phyloP scores from a whole-genome alignment of 1,140 invertebrate genomes.

The Eriosoma lanigerum region DNA sequence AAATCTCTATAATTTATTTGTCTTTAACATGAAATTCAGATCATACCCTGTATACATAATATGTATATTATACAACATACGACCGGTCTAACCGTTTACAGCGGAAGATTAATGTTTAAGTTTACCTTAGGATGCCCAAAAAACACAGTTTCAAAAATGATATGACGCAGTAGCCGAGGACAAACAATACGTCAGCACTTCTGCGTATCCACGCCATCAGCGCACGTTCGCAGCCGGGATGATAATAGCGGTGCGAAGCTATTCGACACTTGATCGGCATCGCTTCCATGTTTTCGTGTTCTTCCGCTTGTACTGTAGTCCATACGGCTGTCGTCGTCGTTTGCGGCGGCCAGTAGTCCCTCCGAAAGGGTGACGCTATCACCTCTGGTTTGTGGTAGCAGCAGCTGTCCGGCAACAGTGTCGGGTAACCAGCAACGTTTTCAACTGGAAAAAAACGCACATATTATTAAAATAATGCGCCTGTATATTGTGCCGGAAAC shows the following conservation, averaged over 20 bases:
- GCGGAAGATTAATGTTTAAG: too few relatives aligned
- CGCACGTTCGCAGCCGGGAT: conserved; percentile 71
- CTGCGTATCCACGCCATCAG: conserved; percentile 71
- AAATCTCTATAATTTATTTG: too few relatives aligned
- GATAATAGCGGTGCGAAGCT: conserved; percentile 56
- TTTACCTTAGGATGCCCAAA: conserved; percentile 74
- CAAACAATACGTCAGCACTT: conserved; percentile 79
- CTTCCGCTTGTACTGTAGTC: conserved; percentile 52
- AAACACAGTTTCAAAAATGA: conserved; percentile 88
- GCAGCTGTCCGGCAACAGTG: conserved; percentile 54
- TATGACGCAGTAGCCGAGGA: conserved; percentile 85
- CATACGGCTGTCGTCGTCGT: conserved; percentile 56
- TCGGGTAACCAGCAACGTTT: conserved; percentile 33
- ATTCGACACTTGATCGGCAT: conserved; percentile 56
- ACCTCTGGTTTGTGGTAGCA: conserved; percentile 51
- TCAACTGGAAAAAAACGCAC: conserved; percentile 22
- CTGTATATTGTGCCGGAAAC: too few relatives aligned
- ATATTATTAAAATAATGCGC: too few relatives aligned
- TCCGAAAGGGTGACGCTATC: conserved; percentile 14
- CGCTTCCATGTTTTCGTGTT: conserved; percentile 40
- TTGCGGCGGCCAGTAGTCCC: conserved; percentile 24
- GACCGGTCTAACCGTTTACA: too few relatives aligned
- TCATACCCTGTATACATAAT: background rate
- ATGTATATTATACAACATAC: background rate
- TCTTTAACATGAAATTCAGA: too few relatives aligned